Base-by-base conservation (phyloP, 2,888 invertebrate species). In the Philopedon plagiatum region DNA sequence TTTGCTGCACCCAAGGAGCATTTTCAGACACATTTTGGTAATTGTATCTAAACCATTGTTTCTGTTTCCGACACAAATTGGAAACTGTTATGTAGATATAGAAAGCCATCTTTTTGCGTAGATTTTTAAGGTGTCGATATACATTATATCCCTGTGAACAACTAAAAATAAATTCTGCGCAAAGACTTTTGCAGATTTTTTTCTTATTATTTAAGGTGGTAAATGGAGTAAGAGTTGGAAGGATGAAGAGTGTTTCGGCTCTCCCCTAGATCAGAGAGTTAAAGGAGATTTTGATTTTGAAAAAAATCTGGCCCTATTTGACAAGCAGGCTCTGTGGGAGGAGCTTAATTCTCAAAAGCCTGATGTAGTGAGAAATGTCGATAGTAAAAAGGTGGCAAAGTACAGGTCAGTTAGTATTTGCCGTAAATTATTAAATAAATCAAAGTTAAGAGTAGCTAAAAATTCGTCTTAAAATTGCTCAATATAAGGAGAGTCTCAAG, bases 211-310 rank as follows among this genome's bases (percentile, higher is more conserved):
- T 68, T 19, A 87, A 88, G 86, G 74, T 51, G 86, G 82, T 32
- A 85, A 86, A 75, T 85, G 83, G 81, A 78, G 71, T 9, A 86
- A 88, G 76, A 85, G 86, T 64, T 86, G 89, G 80, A 88, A 89
- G 78, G 91, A 93, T 84, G 93, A 93, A 83, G 92, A 92, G 66
- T 94, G 94, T 83, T 94, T 95, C 86, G 94, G 93, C 26, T 89
- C 89, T 4, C 91, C 92, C 44, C 86, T 91, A 8, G 92, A 92
- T 76, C 89, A 91, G 64, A 88, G 88, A 61, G 84, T 91, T 61
- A 88, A 86, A 77, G 89, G 92, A 82, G 97, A 97, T 80, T 97
- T 97, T 87, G 97, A 97, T 88, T 97, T 97, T 88, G 97, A 97
- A 83, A 95, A 95, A 76, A 97, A 97, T 87, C 88, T 97, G 65